phyloP scores from a whole-genome alignment of 1,140 invertebrate species.

The Leptoteleia sp. region DNA sequence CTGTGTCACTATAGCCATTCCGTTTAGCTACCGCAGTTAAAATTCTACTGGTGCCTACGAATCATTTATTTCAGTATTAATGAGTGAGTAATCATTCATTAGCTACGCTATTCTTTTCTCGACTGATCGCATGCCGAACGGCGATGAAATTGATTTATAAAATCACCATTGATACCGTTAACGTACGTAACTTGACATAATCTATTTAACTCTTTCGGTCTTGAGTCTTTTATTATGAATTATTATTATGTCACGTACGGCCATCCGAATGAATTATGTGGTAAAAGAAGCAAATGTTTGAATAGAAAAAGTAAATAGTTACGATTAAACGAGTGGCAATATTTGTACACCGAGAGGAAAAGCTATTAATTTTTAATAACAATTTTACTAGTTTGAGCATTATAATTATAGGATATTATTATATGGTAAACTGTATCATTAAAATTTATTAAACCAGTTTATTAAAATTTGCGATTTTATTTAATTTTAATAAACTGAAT shows the following conservation, averaged over 20 bases:
- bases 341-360: too few relatives aligned
- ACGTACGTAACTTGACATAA: conserved; percentile 59
- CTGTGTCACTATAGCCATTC: conserved; percentile 57
- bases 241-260: conserved; percentile 12
- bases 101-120: conserved; percentile 57
- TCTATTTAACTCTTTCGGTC: conserved; percentile 46
- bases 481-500: too few relatives aligned
- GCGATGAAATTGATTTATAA: conserved; percentile 61
- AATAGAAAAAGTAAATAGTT: too few relatives aligned
- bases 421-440: too few relatives aligned
- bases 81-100: conserved; percentile 65
- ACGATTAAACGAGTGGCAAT: too few relatives aligned
- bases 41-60: conserved; percentile 44
- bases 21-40: conserved; percentile 56
- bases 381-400: too few relatives aligned
- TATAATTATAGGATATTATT: too few relatives aligned
- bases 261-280: too few relatives aligned
- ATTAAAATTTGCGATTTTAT: too few relatives aligned
- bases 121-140: conserved; percentile 53
- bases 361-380: too few relatives aligned
- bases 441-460: too few relatives aligned
- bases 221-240: conserved; percentile 12
- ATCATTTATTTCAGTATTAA: conserved; percentile 63
- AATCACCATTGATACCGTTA: conserved; percentile 53
- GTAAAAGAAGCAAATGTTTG: too few relatives aligned